A percentile compares a stretch with the other conserved stretches of the same genome.
Evolutionary conservation across 2,888 invertebrate species (phyloP).

Genomic region (Agrotis segetum): DNA sequence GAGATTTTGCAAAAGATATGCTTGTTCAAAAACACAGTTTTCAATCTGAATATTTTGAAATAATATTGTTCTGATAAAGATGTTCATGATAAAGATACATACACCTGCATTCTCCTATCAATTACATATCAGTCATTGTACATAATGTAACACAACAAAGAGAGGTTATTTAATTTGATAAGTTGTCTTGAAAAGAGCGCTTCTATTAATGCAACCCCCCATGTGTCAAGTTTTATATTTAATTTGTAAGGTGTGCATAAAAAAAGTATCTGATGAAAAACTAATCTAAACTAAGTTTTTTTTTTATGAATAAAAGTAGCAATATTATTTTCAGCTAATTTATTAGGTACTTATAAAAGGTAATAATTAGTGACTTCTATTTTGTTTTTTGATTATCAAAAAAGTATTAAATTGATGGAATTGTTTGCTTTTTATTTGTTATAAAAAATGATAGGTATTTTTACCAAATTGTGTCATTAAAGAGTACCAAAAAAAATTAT

Average conservation of each 20-base stretch:
- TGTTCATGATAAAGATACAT: neutral
- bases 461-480: no score
- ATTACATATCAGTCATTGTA: neutral
- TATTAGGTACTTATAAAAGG: neutral
- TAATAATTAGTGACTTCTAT: neutral
- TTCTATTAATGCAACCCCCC: no score
- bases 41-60: neutral
- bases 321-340: neutral
- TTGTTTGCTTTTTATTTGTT: no score
- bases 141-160: neutral
- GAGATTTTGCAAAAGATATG: no score
- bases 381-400: neutral
- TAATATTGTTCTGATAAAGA: conserved; percentile 18
- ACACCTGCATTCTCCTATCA: neutral
- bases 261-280: neutral
- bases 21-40: neutral
- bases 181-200: no score
- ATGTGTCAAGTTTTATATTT: no score
- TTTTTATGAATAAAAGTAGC: neutral
- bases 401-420: no score
- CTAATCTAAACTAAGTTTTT: neutral
- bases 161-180: neutral
- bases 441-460: no score
- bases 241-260: no score
- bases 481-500: neutral